phyloP scores from a whole-genome alignment of 2,113 vertebrate species.

The Brachypodius melanocephalos region DNA sequence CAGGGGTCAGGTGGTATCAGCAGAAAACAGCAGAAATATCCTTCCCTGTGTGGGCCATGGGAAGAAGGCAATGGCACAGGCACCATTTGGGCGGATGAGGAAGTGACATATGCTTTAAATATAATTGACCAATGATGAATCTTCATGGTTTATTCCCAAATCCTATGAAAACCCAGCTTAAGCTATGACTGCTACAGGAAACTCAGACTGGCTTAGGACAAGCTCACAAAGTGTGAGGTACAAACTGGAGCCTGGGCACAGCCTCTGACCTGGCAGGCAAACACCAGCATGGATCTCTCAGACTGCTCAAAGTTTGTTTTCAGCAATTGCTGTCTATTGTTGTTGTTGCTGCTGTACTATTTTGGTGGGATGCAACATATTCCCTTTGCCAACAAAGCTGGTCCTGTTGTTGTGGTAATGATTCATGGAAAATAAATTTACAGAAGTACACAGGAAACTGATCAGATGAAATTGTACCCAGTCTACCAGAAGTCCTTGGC shows the following conservation, averaged over 20 bases:
- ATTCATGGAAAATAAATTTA: background rate
- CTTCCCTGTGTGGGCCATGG: background rate
- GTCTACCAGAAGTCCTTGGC: background rate
- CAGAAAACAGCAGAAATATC: background rate
- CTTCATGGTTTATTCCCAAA: background rate
- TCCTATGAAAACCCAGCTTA: background rate
- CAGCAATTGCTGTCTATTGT: background rate
- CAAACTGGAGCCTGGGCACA: accelerated
- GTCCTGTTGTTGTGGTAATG: background rate
- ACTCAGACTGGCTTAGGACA: background rate
- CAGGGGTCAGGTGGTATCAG: background rate
- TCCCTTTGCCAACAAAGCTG: background rate
- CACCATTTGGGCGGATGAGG: background rate
- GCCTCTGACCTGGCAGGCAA: background rate
- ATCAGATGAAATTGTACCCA: background rate
- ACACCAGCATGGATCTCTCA: background rate
- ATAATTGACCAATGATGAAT: background rate
- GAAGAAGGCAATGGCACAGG: background rate
- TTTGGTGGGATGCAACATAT: background rate
- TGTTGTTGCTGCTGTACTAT: background rate
- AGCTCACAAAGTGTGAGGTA: background rate
- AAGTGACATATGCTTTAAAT: background rate
- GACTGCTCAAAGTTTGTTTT: background rate
- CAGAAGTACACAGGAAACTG: background rate
- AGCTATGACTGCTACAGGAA: background rate